Conservation (phyloP, 2,113 vertebrate genomes). For the Pseudolaguvia tuberculata region DNA sequence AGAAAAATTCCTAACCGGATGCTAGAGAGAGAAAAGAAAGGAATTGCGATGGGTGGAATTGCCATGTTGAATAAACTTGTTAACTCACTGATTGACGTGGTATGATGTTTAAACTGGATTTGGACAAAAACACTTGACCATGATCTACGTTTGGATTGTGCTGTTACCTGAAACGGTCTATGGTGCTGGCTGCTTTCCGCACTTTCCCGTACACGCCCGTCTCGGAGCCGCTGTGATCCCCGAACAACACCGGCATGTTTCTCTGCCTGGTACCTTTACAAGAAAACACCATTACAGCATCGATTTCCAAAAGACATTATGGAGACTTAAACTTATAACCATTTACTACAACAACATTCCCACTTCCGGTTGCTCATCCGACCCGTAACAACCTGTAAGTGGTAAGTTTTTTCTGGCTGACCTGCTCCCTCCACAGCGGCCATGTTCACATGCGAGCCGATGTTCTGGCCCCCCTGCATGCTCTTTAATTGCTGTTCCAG, state of each 20-base stretch:
- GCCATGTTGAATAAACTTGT: no score
- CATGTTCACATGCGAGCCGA: slow-evolving; percentile 83
- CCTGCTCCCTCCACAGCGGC: slow-evolving; percentile 74
- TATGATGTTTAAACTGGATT: neutral
- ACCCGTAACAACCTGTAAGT: neutral
- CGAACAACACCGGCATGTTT: slow-evolving; percentile 86
- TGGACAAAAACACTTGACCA: no score
- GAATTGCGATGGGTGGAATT: no score
- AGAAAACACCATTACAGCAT: no score
- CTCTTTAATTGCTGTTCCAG: slow-evolving; percentile 86
- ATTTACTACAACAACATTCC: no score
- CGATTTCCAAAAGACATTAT: no score
- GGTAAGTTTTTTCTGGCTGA: slow-evolving; percentile 30
- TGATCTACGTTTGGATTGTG: no score
- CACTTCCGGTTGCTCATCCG: no score
- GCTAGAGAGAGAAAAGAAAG: slow-evolving; percentile 66
- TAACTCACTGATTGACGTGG: neutral
- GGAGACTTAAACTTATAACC: no score
- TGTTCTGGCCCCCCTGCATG: slow-evolving; percentile 67
- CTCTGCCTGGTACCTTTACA: slow-evolving; percentile 81
- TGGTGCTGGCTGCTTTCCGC: slow-evolving; percentile 89
- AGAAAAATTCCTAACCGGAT: slow-evolving; percentile 96
- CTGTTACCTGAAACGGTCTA: slow-evolving; percentile 91
- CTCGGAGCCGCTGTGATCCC: slow-evolving; percentile 70
- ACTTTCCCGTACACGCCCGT: slow-evolving; percentile 87